Conservation (phyloP, 53 echinoderm and acorn worm species). For the Temnopleurus reevesii region DNA sequence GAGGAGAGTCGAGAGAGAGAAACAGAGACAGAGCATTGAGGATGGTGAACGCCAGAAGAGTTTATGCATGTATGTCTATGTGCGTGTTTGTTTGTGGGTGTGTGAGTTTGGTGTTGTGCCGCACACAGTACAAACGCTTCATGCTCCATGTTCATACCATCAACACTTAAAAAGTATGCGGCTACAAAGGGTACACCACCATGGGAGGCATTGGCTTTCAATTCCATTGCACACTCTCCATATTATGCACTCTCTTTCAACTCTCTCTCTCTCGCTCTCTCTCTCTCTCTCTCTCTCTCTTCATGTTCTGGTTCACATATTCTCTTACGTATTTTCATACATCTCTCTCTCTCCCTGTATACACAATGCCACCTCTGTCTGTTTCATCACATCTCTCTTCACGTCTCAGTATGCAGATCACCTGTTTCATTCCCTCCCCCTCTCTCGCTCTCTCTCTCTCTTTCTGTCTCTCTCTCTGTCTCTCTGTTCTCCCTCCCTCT, state of each 20-base stretch:
- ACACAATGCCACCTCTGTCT: too few species aligned
- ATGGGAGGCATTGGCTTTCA: constrained; percentile 18
- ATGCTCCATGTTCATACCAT: not conserved
- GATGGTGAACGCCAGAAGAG: not conserved
- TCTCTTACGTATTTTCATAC: not conserved
- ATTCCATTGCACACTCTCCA: not conserved
- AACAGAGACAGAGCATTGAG: not conserved
- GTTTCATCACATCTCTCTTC: too few species aligned
- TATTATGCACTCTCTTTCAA: not conserved
- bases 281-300: not conserved
- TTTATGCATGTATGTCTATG: not conserved
- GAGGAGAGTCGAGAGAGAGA: not conserved
- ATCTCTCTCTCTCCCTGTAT: not conserved
- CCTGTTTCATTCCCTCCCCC: not conserved
- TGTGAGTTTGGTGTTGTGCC: not conserved
- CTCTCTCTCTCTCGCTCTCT: not conserved
- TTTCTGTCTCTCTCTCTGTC: too few species aligned
- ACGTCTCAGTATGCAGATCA: too few species aligned
- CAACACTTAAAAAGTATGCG: constrained; percentile 15
- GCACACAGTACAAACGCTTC: constrained; percentile 5
- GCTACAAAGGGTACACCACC: too few species aligned
- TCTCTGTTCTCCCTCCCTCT: too few species aligned
- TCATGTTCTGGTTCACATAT: too few species aligned
- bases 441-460: too few species aligned
- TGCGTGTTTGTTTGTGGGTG: constrained; percentile 29